A percentile compares a stretch with the other conserved stretches of the same genome.
phyloP scores from a whole-genome alignment of 2,888 invertebrate species.

The Archips crataeganus region DNA sequence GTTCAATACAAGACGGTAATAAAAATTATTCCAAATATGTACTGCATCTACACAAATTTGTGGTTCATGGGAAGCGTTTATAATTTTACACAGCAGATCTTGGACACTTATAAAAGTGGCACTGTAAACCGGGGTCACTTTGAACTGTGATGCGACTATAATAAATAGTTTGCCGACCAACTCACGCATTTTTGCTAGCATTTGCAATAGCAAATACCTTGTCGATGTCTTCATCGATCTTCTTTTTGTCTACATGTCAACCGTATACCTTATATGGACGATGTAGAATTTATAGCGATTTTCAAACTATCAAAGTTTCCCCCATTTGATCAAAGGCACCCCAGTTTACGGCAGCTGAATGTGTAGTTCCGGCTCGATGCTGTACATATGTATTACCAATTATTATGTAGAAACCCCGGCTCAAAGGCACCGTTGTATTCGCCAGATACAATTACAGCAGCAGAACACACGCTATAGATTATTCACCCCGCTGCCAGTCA shows the following conservation, averaged over 20 bases:
- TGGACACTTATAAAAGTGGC: neutral
- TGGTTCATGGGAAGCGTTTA: neutral
- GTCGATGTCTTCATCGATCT: too few relatives aligned
- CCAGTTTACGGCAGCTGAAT: neutral
- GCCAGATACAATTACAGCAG: slow-evolving; percentile 33
- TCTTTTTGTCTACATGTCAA: too few relatives aligned
- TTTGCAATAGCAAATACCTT: too few relatives aligned
- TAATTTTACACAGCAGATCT: neutral
- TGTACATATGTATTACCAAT: slow-evolving; percentile 3
- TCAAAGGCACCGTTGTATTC: slow-evolving; percentile 24
- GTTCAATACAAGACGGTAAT: neutral
- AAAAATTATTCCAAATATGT: too few relatives aligned
- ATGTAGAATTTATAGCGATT: too few relatives aligned
- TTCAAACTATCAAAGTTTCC: too few relatives aligned
- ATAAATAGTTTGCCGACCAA: too few relatives aligned
- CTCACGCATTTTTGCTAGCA: too few relatives aligned
- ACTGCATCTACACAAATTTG: neutral
- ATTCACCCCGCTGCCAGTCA: slow-evolving; percentile 60
- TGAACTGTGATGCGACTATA: too few relatives aligned
- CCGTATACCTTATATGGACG: too few relatives aligned
- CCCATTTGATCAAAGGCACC: too few relatives aligned
- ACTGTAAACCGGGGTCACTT: too few relatives aligned
- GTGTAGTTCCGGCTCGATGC: neutral
- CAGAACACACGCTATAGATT: slow-evolving; percentile 57
- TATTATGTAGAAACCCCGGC: slow-evolving; percentile 7